Evolutionary conservation across 2,888 invertebrate species (phyloP), one percentile per base, ranked within the genome.

Genomic region (Phragmatobia fuliginosa): DNA sequence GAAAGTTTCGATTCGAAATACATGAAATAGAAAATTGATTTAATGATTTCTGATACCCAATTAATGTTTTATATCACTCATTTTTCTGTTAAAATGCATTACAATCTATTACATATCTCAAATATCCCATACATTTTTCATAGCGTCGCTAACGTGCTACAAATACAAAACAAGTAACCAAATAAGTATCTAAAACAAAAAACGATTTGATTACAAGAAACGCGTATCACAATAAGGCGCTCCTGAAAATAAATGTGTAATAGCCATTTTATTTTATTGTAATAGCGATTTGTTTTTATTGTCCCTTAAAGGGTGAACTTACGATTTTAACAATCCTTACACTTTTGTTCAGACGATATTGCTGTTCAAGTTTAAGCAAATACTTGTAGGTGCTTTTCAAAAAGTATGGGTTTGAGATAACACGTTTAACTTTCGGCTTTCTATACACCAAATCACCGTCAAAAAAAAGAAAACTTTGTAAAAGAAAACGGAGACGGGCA

Each of bases 231-330:
- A 52, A 49, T 63, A 31, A 63, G 45, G 32, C 32, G n/a, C 25
- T 33, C 8, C 25, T 33, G 25, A 28, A 32, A 64, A 63, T 14
- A 63, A 63, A 64, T 33, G 63, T 25, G 49, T 52, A 33, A 62
- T 52, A 49, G 49, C 32, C 49, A 64, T 64, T 64, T 49, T 25
- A 49, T 49, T 49, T 49, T 49, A 52, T 52, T 49, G 63, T 64
- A 7, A 64, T 25, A 33, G 63, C 52, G 33, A 64, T 64, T 64
- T 64, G 63, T 32, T 32, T 64, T 64, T 64, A 64, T 64, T 64
- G 63, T 63, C 49, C 32, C 33, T 64, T 49, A 64, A 64, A 64
- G 49, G 63, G 49, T 52, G 49, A 64, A 64, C 52, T 64, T 52
- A 10, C 16, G n/a, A 33, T 52, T 63, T 64, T 64, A 52, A 32